These are phyloP conservation scores for Alectura lathami DNA, from an alignment of 2,113 vertebrate species.

Conservation along the genomic window DNA sequence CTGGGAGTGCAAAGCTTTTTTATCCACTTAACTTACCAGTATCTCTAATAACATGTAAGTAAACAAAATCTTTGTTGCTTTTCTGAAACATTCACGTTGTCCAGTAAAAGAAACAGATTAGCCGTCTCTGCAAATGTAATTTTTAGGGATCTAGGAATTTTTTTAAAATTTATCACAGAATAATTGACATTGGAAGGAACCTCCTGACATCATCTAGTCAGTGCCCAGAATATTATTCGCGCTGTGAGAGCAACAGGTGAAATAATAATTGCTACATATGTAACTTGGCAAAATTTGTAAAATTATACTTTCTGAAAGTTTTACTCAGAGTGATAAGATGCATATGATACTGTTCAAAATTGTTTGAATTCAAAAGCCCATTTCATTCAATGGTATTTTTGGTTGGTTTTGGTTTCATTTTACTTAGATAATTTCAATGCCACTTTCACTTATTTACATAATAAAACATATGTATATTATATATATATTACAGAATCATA, in stretches of 20 bases:
- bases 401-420: background rate
- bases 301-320: background rate
- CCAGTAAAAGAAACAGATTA: background rate
- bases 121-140: background rate
- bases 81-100: background rate
- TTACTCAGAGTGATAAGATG: accelerated
- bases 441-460: background rate
- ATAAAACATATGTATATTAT: accelerated
- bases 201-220: background rate
- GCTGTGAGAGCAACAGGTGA: background rate
- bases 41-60: background rate
- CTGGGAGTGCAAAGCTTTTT: background rate
- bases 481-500: background rate
- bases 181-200: background rate
- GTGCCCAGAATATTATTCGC: background rate
- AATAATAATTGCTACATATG: background rate
- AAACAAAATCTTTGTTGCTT: background rate
- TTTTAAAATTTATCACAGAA: background rate
- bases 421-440: background rate
- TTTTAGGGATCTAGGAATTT: background rate
- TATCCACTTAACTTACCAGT: background rate
- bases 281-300: background rate
- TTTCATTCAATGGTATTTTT: background rate
- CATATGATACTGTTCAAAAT: background rate
- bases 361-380: background rate